Evolutionary conservation across 2,888 invertebrate genomes (phyloP).

Genomic region (Drosophila longiperda): DNA sequence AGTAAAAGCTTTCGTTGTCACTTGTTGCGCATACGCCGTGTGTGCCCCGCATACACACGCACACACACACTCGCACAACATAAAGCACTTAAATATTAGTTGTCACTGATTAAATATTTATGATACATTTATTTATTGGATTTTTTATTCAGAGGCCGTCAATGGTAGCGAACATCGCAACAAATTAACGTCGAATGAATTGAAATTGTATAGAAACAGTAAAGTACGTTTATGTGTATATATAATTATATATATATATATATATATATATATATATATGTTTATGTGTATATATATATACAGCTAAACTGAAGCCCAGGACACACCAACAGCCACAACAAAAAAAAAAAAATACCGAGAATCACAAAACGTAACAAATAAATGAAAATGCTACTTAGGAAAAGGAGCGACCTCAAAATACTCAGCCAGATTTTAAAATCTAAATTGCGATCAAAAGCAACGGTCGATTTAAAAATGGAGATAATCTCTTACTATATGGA

Average conservation of each 20-base stretch:
- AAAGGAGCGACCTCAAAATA: slow-evolving; percentile 8
- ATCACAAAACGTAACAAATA: slow-evolving; percentile 28
- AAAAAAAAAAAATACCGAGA: neutral
- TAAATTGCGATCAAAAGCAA: fast-evolving
- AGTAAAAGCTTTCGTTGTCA: slow-evolving; percentile 64
- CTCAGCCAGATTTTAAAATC: neutral
- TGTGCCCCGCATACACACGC: slow-evolving; percentile 15
- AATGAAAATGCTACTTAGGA: neutral
- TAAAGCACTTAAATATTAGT: slow-evolving; percentile 10
- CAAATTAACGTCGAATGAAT: slow-evolving; percentile 71
- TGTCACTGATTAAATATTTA: slow-evolving; percentile 57
- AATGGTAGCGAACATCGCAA: slow-evolving; percentile 43
- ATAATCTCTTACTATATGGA: neutral
- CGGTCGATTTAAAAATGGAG: neutral
- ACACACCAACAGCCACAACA: slow-evolving; percentile 15
- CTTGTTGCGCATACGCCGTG: slow-evolving; percentile 79
- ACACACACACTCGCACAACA: slow-evolving; percentile 6
- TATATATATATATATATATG: neutral
- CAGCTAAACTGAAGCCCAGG: slow-evolving; percentile 14
- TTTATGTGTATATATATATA: slow-evolving; percentile 30
- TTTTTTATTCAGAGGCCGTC: slow-evolving; percentile 44
- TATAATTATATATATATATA: slow-evolving; percentile 26
- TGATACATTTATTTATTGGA: slow-evolving; percentile 47
- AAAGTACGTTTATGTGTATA: slow-evolving; percentile 20
- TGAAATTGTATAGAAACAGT: slow-evolving; percentile 43